Percentiles rank a stretch among this genome's conserved stretches.
Conservation (phyloP, 2,797 vertebrate genomes). For the Potorous gilbertii region DNA sequence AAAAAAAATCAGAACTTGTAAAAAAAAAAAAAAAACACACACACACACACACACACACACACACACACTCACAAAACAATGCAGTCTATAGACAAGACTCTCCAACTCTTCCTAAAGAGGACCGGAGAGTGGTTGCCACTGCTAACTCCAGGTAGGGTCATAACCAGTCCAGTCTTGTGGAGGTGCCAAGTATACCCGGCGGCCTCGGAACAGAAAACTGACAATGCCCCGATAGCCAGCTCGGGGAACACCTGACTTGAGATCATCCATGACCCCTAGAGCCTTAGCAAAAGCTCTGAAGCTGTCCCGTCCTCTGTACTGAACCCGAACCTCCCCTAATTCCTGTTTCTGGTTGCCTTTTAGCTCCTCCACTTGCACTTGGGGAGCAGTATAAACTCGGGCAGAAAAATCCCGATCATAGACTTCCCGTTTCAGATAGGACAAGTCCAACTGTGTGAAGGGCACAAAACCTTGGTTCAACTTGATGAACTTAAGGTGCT, state of each 20-base stretch:
- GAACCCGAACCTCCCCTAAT: constrained; percentile 88
- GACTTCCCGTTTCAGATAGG: constrained; percentile 88
- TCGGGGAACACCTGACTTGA: constrained; percentile 96
- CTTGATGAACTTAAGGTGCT: constrained; percentile 95
- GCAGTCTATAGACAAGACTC: neutral
- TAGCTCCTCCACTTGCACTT: constrained; percentile 90
- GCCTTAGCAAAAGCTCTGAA: constrained; percentile 95
- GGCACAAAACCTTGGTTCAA: constrained; percentile 95
- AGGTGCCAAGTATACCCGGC: constrained; percentile 93
- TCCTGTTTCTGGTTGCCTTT: constrained; percentile 84
- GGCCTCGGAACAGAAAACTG: constrained; percentile 90
- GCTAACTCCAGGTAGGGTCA: constrained; percentile 94
- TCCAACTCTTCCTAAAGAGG: neutral
- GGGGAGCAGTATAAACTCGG: constrained; percentile 88
- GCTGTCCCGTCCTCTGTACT: constrained; percentile 91
- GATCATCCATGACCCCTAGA: constrained; percentile 95
- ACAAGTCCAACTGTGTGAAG: constrained; percentile 92
- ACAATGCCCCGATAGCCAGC: constrained; percentile 94
- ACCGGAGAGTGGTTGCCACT: neutral
- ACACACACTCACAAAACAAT: constrained; percentile 27
- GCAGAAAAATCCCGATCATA: constrained; percentile 88
- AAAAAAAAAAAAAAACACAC: constrained; percentile 2
- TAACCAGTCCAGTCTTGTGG: constrained; percentile 93
- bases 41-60: constrained; percentile 39
- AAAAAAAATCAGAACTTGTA: neutral